Base-by-base conservation (phyloP, 2,797 vertebrate species). In the Caiman crocodilus region DNA sequence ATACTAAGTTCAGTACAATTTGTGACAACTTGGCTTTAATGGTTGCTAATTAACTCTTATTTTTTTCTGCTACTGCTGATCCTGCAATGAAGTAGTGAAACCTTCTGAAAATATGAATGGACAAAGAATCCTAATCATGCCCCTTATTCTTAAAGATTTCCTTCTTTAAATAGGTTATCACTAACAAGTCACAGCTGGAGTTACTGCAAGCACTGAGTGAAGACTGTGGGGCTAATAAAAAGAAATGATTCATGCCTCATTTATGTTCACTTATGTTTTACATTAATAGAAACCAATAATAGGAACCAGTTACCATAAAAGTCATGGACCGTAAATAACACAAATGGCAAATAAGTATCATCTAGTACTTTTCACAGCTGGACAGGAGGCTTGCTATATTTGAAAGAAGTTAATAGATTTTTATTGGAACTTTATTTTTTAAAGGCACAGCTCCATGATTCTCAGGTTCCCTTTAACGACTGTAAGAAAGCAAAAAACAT, bases 241-340 rank as follows among this genome's bases (percentile, higher is more conserved):
- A 98, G 97, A 98, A 98, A 99, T 98, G 98, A 99, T 98, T 98
- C 98, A 99, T 94, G 98, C 98, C 98, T 99, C 98, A 99, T 99
- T 99, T 99, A 98, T 98, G 98, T 98, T 99, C 98, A 98, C 98
- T 99, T 99, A 98, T 99, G 98, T 99, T 99, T 98, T 98, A 99
- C 99, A 99, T 99, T 98, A 98, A 98, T 98, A 99, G 98, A 99
- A 99, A 98, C 98, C 98, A 98, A 99, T 99, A 99, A 99, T 98
- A 98, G 98, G 98, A 98, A 98, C 97, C 98, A 98, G 98, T 98
- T 99, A 98, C 98, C 98, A 98, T 99, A 99, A 99, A 99, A 98
- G 98, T 98, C 98, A 98, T 97, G 97, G 98, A 98, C 98, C 98
- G 98, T 99, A 99, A 99, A 99, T 99, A 99, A 98, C 98, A 99